Percentiles rank a stretch among this genome's conserved stretches.
Conservation (phyloP, 2,888 invertebrate genomes). For the Unio delphinus region DNA sequence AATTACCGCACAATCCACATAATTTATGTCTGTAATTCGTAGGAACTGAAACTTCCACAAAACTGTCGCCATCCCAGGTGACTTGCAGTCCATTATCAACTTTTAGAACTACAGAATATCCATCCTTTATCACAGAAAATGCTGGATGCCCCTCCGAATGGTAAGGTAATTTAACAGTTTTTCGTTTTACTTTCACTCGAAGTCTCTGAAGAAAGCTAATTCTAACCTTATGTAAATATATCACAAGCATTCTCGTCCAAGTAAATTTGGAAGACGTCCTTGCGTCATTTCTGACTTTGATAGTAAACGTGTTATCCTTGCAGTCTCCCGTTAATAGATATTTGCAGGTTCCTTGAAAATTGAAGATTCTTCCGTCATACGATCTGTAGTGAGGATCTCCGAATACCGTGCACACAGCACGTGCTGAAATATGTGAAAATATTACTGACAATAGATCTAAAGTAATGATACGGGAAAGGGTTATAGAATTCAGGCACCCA, state of each 20-base stretch:
- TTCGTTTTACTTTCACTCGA: constrained; percentile 87
- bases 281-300: constrained; percentile 91
- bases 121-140: constrained; percentile 75
- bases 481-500: no score
- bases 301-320: constrained; percentile 79
- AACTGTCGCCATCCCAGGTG: constrained; percentile 94
- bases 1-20: constrained; percentile 96
- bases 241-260: constrained; percentile 87
- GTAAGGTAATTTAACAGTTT: constrained; percentile 82
- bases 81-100: constrained; percentile 81
- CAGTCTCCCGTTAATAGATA: constrained; percentile 92
- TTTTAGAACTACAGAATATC: constrained; percentile 70
- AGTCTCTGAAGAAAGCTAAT: constrained; percentile 83
- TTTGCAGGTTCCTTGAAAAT: constrained; percentile 86
- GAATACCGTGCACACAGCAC: constrained; percentile 93
- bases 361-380: constrained; percentile 94
- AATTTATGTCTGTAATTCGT: constrained; percentile 81
- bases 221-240: constrained; percentile 74
- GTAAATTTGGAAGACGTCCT: constrained; percentile 86
- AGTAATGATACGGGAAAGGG: no score
- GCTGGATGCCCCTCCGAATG: constrained; percentile 59
- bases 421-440: constrained; percentile 74
- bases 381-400: constrained; percentile 96
- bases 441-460: no score
- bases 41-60: constrained; percentile 87